These are phyloP conservation scores for Gonatopus flavifemur DNA, from an alignment of 1,140 invertebrate species.

Conservation along the genomic window DNA sequence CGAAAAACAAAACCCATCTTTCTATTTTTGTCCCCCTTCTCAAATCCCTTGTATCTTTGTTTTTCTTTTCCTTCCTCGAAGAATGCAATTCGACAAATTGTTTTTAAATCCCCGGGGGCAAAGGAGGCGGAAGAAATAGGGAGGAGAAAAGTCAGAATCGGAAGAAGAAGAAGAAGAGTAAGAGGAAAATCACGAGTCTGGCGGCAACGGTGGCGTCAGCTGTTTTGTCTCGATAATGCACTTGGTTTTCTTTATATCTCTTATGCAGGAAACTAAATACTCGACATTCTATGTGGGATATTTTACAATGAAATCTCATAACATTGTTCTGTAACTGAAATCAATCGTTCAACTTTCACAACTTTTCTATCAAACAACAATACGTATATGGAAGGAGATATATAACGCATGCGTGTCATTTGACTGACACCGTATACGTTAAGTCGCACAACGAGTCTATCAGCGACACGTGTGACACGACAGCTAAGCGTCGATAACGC, in stretches of 20 bases:
- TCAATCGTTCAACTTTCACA: no score
- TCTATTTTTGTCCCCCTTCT: neutral
- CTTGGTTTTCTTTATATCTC: slow-evolving; percentile 45
- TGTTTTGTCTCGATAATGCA: slow-evolving; percentile 48
- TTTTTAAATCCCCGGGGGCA: slow-evolving; percentile 49
- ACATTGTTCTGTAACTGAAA: no score
- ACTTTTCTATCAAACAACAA: no score
- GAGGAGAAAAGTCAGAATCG: slow-evolving; percentile 8
- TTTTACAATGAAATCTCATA: no score
- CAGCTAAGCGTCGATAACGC: slow-evolving; percentile 46
- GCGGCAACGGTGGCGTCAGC: slow-evolving; percentile 51
- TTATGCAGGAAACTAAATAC: slow-evolving; percentile 45
- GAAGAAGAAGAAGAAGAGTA: slow-evolving; percentile 19
- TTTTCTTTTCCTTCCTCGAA: slow-evolving; percentile 11
- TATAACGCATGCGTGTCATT: slow-evolving; percentile 24
- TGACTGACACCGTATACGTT: slow-evolving; percentile 35
- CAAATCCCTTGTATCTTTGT: slow-evolving; percentile 8
- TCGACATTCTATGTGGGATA: no score
- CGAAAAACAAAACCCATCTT: no score
- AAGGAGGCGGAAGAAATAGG: slow-evolving; percentile 17
- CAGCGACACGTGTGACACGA: slow-evolving; percentile 41
- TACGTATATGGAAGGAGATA: no score
- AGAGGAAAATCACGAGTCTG: slow-evolving; percentile 33
- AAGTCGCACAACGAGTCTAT: slow-evolving; percentile 44
- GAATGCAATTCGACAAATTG: slow-evolving; percentile 54